Percentiles rank a stretch among this genome's conserved stretches.
phyloP scores from a whole-genome alignment of 2,797 vertebrate species.

The Lindbergichthys nudifrons region DNA sequence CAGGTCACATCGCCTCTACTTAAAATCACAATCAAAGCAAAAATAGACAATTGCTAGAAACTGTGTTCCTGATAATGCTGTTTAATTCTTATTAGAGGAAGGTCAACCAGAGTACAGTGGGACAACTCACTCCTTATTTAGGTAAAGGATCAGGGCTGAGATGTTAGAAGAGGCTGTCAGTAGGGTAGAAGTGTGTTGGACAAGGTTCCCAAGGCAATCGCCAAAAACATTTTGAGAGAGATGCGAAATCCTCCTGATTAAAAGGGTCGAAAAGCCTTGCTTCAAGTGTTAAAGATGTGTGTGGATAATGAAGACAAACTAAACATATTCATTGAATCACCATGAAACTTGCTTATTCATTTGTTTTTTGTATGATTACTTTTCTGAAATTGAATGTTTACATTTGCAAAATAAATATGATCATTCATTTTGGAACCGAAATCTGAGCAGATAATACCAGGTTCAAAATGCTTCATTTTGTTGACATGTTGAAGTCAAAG shows the following conservation, averaged over 20 bases:
- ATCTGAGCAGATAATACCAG: too few species aligned
- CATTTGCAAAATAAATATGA: too few species aligned
- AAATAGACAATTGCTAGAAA: neutral
- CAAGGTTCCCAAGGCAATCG: conserved; percentile 18
- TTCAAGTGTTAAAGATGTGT: too few species aligned
- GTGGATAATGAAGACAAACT: neutral
- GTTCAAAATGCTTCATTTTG: too few species aligned
- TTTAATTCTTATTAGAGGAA: too few species aligned
- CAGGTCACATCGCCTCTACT: neutral
- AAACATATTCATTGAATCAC: too few species aligned
- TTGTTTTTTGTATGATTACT: too few species aligned
- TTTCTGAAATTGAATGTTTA: too few species aligned
- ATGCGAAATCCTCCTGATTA: neutral
- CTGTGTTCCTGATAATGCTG: too few species aligned
- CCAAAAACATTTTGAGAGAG: neutral
- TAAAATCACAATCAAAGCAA: neutral
- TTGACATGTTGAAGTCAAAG: too few species aligned
- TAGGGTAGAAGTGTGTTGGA: conserved; percentile 41
- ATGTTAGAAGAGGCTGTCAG: neutral
- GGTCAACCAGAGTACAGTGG: neutral
- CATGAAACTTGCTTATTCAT: too few species aligned
- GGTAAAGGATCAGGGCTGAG: neutral
- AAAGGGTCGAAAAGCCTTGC: neutral
- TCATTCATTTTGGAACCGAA: too few species aligned
- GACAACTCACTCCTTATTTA: neutral